Base-by-base conservation (phyloP, 2,113 vertebrate genomes). In the Nyctibius bracteatus region DNA sequence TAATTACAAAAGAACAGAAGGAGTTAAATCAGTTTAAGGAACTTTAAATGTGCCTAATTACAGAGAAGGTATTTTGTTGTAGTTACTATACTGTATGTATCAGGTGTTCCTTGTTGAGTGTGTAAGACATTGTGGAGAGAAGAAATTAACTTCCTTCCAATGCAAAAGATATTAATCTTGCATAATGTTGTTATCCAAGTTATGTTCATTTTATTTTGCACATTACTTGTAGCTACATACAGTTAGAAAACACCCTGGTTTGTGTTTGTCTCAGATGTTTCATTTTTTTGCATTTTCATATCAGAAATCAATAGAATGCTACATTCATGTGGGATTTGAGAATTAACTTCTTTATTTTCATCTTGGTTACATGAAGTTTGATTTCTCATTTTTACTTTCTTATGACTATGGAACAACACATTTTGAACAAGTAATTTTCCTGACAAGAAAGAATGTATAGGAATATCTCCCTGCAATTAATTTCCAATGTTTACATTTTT, bases 401-500 rank as follows among this genome's bases (percentile, higher is more conserved):
- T 72, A 63, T 59, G 51, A 86, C 78, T 94, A 81, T 88, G 97
- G 92, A 97, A 80, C 96, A 92, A 46, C 94, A 14, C 80, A n/a
- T 88, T 97, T 90, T 73, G 78, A 98, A 94, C 94, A 92, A 97
- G 75, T 97, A 83, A 67, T 95, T 97, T 71, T 97, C 97, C 96
- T 98, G 98, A 98, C 98, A 97, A 98, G 97, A 97, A 98, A 97
- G 98, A 98, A 98, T 98, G 98, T 99, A 98, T 97, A 98, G 97
- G 97, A 95, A 91, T 94, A 70, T 97, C 97, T 95, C 97, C 97
- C 97, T 97, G 97, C 98, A 91, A 97, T 98, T 98, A 96, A 98
- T 98, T 98, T 97, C 96, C 98, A 96, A 95, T 98, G 98, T 99
- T 99, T 98, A 99, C 98, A 98, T 98, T 98, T 98, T 97, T 98